Base-by-base conservation (phyloP, 2,797 vertebrate genomes). In the Pangasius mekongensis region DNA sequence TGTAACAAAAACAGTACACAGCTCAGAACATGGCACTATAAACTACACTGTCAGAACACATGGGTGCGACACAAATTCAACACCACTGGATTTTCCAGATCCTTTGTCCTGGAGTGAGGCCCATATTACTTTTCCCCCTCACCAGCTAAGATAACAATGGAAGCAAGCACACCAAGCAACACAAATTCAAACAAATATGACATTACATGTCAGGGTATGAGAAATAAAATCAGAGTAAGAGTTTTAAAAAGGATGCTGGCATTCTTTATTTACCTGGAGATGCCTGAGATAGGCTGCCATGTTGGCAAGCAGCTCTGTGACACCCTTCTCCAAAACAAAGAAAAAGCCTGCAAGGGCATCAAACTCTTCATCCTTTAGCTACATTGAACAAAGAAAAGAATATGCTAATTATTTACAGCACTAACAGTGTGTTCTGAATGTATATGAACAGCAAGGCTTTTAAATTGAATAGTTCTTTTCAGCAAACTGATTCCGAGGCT, bases 311-410 rank as follows among this genome's bases (percentile, higher is more conserved):
- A 99, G 94, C 4, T 94, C 89, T 1, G 93, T 91, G 92, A 98
- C 95, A 0, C 96, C 95, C 2, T 96, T 94, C 11, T 97, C 97
- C 93, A 99, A 92, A 0, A 95, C 93, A 11, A 96, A 95, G 92
- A 99, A 99, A 89, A 95, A 97, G 86, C 95, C 97, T 76, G 97
- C 96, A 74, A 99, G 91, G 3, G 95, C 90, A 0, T 99, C 96
- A 0, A 98, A 99, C 71, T 98, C 97, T 91, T 97, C 98, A 88
- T 99, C 97, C 87, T 97, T 96, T 0, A 94, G 94, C 91, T 92
- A 60, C 13, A 71, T 56, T 1, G 18, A 3, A 86, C 0, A 58
- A 10, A 66, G 22, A 30, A 71, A 60, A 78, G 56, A 33, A 36
- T 8, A 18, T 33, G 66, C 76, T 27, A 71, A 69, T 52, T n/a